Percentiles rank a stretch among this genome's conserved stretches.
Evolutionary conservation across 2,888 invertebrate genomes (phyloP).

Genomic region (Clistopyga incitator): DNA sequence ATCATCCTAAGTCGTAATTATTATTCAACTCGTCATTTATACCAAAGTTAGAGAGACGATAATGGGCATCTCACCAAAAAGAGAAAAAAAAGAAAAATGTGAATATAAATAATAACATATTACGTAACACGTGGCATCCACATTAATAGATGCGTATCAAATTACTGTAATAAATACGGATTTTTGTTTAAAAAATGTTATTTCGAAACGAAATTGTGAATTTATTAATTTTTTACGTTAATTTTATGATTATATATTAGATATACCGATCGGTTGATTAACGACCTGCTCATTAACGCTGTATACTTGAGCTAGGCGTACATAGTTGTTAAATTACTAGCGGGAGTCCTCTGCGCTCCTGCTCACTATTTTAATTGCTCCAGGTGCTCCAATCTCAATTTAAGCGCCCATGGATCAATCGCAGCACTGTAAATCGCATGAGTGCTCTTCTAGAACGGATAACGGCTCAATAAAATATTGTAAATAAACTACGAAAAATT

Average conservation of each 20-base stretch:
- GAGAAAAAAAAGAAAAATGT: background rate
- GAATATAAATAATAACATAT: background rate
- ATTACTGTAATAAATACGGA: background rate
- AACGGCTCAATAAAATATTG: conserved; percentile 66
- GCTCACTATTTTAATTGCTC: background rate
- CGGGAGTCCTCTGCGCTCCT: conserved; percentile 74
- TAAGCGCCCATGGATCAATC: background rate
- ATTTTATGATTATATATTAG: conserved; percentile 43
- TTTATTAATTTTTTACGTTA: conserved; percentile 28
- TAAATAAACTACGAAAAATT: conserved; percentile 75
- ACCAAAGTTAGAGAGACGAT: background rate
- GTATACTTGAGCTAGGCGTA: conserved; percentile 53
- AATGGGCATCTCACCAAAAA: background rate
- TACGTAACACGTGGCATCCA: background rate
- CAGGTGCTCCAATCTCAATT: background rate
- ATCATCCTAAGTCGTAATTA: background rate
- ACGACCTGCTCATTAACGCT: conserved; percentile 55
- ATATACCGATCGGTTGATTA: conserved; percentile 13
- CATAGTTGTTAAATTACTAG: conserved; percentile 75
- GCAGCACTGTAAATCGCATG: background rate
- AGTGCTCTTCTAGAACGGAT: background rate
- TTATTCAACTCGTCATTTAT: background rate
- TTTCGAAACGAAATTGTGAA: conserved; percentile 40
- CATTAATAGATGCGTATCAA: background rate
- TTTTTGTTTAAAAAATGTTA: conserved; percentile 40